Conservation (phyloP, 1,140 invertebrate genomes). For the Dermatophagoides farinae region DNA sequence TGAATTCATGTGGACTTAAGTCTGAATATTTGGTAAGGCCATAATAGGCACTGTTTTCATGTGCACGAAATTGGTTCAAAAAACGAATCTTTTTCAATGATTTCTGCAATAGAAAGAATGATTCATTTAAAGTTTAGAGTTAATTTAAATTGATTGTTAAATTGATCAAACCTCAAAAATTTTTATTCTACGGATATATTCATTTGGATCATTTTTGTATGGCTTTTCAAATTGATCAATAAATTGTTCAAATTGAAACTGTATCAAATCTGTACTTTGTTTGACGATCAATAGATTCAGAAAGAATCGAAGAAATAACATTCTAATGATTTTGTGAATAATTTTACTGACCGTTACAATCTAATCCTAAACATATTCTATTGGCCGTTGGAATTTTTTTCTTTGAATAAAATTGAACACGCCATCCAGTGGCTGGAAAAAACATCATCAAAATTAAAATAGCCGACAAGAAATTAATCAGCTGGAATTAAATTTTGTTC, state of each 20-base stretch:
- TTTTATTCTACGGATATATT: conserved; percentile 36
- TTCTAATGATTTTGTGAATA: too few species aligned
- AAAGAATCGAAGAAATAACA: neutral
- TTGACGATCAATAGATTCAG: neutral
- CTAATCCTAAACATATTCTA: too few species aligned
- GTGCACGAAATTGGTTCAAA: conserved; percentile 35
- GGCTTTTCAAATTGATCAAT: conserved; percentile 42
- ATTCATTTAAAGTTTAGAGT: too few species aligned
- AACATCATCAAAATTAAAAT: too few species aligned
- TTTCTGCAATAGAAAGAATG: conserved; percentile 29
- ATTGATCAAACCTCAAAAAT: conserved; percentile 43
- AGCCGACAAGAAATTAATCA: too few species aligned
- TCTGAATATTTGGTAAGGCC: conserved; percentile 53
- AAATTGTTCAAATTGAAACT: conserved; percentile 35
- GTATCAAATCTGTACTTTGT: conserved; percentile 8
- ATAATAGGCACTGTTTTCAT: conserved; percentile 38
- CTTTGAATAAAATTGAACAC: too few species aligned
- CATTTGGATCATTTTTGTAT: conserved; percentile 34
- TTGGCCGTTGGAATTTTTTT: too few species aligned
- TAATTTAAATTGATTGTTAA: too few species aligned
- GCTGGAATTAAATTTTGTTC: neutral
- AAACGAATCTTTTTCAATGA: conserved; percentile 37
- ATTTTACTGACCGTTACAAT: too few species aligned
- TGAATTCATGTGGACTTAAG: conserved; percentile 46
- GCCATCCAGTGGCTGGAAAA: too few species aligned